Base-by-base conservation (phyloP, 2,888 invertebrate genomes). In the Galerucella pusilla region DNA sequence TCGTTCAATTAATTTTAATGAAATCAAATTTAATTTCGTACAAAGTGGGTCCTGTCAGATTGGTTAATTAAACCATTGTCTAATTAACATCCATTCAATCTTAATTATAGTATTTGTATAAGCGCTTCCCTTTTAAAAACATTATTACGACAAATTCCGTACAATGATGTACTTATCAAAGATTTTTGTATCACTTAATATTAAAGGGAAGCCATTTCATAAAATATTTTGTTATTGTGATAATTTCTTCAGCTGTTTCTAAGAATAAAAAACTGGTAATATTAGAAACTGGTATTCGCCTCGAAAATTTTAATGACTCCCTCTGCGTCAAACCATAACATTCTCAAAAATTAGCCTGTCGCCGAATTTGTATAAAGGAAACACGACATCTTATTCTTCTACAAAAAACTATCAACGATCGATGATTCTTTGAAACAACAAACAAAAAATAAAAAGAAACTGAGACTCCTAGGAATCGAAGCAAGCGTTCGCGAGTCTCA, bases 1-100 rank as follows among this genome's bases (percentile, higher is more conserved):
- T 82, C 78, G 80, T 79, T 80, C 81, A 81, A 81, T 82, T 81
- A 80, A 78, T 78, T 79, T 79, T 81, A 82, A 82, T 81, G 77
- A 75, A 81, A 81, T 80, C 80, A 80, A 77, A 74, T 74, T 74
- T 76, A 76, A 75, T 77, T 78, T 80, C 75, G 71, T 73, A 71
- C 77, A 76, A 80, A 81, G 79, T 79, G 80, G 81, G 78, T 75
- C 74, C 72, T 75, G 81, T 78, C 81, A 82, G 81, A 80, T 82
- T 82, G 73, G 75, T 78, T 77, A 77, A 77, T 77, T 77, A 77
- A 70, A 60, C 66, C 68, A 75, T 77, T 72, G 77, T 72, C 72
- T 76, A 76, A 75, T 75, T 73, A 75, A 69, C 60, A 61, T 61
- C 61, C 75, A 60, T 73, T 63, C 28, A 60, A 61, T 60, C 60